Conservation (phyloP, 2,113 vertebrate genomes). For the Saimiri boliviensis region DNA sequence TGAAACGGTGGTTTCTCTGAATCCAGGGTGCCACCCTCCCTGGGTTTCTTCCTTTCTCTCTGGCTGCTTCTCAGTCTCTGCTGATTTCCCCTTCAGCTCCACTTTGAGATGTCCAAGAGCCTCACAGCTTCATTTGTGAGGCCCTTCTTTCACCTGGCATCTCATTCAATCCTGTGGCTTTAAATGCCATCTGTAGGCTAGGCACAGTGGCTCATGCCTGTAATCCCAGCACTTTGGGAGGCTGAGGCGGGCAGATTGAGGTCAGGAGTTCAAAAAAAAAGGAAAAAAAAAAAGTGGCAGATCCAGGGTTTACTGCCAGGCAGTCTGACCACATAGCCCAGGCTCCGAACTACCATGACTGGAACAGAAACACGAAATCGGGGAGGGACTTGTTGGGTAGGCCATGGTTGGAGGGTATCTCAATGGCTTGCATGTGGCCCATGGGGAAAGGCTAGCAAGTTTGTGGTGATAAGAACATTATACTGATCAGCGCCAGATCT, state of each 20-base stretch:
- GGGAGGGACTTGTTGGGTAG: not conserved
- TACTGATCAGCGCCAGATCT: too few relatives aligned
- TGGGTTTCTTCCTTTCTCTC: not conserved
- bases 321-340: rapidly evolving
- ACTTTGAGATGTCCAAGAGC: not conserved
- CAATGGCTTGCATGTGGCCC: not conserved
- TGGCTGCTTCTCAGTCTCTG: not conserved
- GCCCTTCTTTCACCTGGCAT: not conserved
- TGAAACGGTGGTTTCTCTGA: not conserved
- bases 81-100: not conserved
- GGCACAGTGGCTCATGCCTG: too few relatives aligned
- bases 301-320: not conserved
- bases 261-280: too few relatives aligned
- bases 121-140: not conserved
- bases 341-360: not conserved
- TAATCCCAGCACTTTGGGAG: too few relatives aligned
- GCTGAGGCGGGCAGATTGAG: too few relatives aligned
- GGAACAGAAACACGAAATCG: not conserved
- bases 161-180: not conserved
- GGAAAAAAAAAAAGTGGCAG: not conserved
- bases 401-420: not conserved
- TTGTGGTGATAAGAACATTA: too few relatives aligned
- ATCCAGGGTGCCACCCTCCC: not conserved
- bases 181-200: not conserved
- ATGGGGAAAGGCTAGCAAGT: too few relatives aligned